Percentiles rank a stretch among this genome's conserved stretches.
Conservation (phyloP, 1,140 invertebrate genomes). For the Bombus ignitus region DNA sequence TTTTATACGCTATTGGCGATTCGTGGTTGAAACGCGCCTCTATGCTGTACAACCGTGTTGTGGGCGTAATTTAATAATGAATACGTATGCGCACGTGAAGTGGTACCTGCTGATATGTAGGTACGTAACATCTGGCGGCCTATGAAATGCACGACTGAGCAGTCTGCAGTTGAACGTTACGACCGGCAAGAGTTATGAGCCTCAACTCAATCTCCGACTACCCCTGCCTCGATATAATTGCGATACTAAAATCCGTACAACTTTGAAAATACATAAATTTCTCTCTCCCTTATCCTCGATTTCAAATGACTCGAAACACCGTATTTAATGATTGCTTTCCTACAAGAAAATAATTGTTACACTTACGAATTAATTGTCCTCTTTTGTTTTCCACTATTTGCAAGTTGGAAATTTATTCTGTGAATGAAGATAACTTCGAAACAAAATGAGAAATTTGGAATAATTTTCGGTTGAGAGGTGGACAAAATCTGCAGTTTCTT, state of each 20-base stretch:
- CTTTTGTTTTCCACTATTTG: too few species aligned
- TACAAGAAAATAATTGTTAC: not conserved
- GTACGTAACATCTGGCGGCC: slow-evolving; percentile 76
- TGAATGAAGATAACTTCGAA: too few species aligned
- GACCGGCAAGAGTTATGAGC: slow-evolving; percentile 75
- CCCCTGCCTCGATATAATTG: slow-evolving; percentile 66
- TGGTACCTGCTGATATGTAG: slow-evolving; percentile 73
- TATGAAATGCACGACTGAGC: slow-evolving; percentile 75
- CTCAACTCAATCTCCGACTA: slow-evolving; percentile 72
- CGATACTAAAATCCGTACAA: slow-evolving; percentile 66
- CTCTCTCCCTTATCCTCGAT: slow-evolving; percentile 14
- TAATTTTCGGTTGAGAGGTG: not conserved
- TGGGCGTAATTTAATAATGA: slow-evolving; percentile 74
- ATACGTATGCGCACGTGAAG: slow-evolving; percentile 72
- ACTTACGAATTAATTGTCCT: not conserved
- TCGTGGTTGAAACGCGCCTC: slow-evolving; percentile 58
- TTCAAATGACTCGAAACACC: not conserved
- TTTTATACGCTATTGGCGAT: slow-evolving; percentile 68
- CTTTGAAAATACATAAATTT: slow-evolving; percentile 52
- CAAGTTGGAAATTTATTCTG: not conserved
- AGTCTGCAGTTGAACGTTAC: slow-evolving; percentile 76
- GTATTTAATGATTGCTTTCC: not conserved
- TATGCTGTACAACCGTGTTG: slow-evolving; percentile 35
- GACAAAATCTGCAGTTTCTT: not conserved
- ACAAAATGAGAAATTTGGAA: not conserved